A percentile compares a stretch with the other conserved stretches of the same genome.
Conservation (phyloP, 2,888 invertebrate genomes). For the Celastrina argiolus region DNA sequence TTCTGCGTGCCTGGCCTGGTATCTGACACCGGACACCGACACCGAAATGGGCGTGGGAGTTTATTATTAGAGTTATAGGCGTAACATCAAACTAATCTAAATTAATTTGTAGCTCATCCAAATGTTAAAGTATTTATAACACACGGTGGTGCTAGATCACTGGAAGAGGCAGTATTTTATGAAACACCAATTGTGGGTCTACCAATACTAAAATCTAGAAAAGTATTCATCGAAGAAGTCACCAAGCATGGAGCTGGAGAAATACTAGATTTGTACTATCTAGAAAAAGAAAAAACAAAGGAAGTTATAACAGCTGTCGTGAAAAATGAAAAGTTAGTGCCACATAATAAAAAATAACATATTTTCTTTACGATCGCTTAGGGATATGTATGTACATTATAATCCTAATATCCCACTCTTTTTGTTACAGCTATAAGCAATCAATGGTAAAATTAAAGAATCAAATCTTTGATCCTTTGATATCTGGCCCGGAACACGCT, state of each 20-base stretch:
- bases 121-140: slow-evolving; percentile 66
- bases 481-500: slow-evolving; percentile 68
- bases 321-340: slow-evolving; percentile 52
- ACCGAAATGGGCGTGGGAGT: not conserved
- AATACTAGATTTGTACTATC: slow-evolving; percentile 55
- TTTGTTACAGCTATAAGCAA: slow-evolving; percentile 52
- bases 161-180: slow-evolving; percentile 68
- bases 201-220: slow-evolving; percentile 55
- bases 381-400: not conserved
- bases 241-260: slow-evolving; percentile 59
- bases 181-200: slow-evolving; percentile 63
- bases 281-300: slow-evolving; percentile 56
- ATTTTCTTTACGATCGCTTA: too few relatives aligned
- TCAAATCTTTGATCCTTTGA: slow-evolving; percentile 46
- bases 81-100: not conserved
- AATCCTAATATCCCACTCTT: not conserved
- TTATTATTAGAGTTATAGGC: not conserved
- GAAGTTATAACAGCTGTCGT: slow-evolving; percentile 48
- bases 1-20: too few relatives aligned
- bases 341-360: not conserved
- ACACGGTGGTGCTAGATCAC: slow-evolving; percentile 63
- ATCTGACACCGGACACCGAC: too few relatives aligned
- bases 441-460: slow-evolving; percentile 48
- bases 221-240: slow-evolving; percentile 57
- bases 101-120: slow-evolving; percentile 55